Base-by-base conservation (phyloP, 2,888 invertebrate species). In the Physocephala rufipes region DNA sequence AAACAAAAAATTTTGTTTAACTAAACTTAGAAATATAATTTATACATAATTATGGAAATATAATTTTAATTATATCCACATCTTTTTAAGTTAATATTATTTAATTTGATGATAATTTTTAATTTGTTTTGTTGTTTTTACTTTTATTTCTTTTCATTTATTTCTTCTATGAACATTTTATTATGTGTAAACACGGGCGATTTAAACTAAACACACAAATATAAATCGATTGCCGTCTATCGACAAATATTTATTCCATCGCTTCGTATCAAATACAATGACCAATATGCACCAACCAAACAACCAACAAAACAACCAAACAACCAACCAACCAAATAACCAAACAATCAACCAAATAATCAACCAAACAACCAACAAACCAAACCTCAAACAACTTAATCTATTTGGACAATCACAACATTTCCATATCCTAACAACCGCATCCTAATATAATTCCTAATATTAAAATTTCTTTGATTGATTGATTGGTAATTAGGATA, bases 401-500 rank as follows among this genome's bases (percentile, higher is more conserved):
- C 61, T 28, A 47, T 26, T 62, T 19, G 19, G 66, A 26, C 47
- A 47, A 67, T 59, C 47, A 55, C 24, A 24, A 43, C 16, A n/a
- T n/a, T 9, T 7, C 36, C 36, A 36, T 9, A 36, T 7, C 36
- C 36, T 7, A 36, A 36, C 36, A 36, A 36, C 36, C 49, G 61
- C 51, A 61, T 30, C 68, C 62, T 16, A 30, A 76, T 76, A 76
- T 78, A 74, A 78, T 63, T 79, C 81, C 81, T 82, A 82, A 82
- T 79, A 79, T 82, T 80, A 78, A 36, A 68, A 68, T 68, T 68
- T 68, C 62, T 68, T 9, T 36, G 36, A 36, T 36, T 36, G 51
- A 68, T 68, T 68, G 68, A 61, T 68, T 68, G 68, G 68, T 62
- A 61, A 68, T 68, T 68, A 86, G 85, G 86, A 86, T 83, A 86